Evolutionary conservation across 2,797 vertebrate genomes (phyloP).

Genomic region (Dromococcyx pavoninus): DNA sequence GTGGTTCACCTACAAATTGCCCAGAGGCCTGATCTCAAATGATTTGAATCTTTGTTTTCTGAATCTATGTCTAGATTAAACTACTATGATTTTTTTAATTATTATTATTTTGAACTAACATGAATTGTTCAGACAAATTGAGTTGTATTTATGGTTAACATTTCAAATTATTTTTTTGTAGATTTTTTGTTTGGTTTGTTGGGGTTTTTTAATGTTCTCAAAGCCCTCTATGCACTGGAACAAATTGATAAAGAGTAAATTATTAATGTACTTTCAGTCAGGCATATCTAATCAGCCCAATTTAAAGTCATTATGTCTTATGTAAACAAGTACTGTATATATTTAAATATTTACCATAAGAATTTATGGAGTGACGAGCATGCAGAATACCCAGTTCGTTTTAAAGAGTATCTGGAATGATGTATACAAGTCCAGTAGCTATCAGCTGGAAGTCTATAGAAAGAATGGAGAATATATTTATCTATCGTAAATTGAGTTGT

Average conservation of each 20-base stretch:
- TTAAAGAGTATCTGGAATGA: background rate
- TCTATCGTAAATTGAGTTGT: background rate
- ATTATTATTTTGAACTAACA: background rate
- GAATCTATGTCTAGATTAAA: background rate
- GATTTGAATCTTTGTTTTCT: background rate
- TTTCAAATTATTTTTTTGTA: background rate
- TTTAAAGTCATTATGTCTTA: constrained; percentile 31
- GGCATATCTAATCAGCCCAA: constrained; percentile 18
- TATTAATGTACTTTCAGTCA: constrained; percentile 5
- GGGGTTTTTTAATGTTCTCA: background rate
- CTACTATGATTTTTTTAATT: background rate
- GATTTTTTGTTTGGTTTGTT: no score
- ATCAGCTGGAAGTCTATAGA: background rate
- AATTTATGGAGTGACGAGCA: background rate
- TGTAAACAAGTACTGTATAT: constrained; percentile 21
- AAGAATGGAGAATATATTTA: background rate
- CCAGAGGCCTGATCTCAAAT: background rate
- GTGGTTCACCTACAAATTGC: background rate
- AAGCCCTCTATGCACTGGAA: constrained; percentile 3
- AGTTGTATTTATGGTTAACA: background rate
- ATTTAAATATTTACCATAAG: constrained; percentile 27
- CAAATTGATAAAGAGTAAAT: constrained; percentile 42
- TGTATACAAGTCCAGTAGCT: background rate
- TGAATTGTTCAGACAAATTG: background rate
- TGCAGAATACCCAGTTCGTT: background rate